phyloP scores from a whole-genome alignment of 1,140 invertebrate genomes.

The Lysiphlebus fabarum region DNA sequence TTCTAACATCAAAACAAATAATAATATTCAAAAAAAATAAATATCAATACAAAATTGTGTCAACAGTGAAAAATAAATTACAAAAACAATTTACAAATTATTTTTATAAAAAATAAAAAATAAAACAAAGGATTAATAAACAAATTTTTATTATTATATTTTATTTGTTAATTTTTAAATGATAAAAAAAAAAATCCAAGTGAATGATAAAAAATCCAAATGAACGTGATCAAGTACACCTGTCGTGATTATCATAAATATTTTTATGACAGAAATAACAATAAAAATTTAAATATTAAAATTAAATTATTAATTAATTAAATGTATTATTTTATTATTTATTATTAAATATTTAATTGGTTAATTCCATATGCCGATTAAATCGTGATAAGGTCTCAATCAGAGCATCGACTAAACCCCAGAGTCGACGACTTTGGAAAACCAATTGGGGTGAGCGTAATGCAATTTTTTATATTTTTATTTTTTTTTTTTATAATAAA shows the following conservation, averaged over 20 bases:
- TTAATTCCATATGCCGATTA: constrained; percentile 6
- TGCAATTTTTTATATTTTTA: neutral
- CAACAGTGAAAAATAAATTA: too few relatives aligned
- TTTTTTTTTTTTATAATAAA: neutral
- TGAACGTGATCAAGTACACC: constrained; percentile 21
- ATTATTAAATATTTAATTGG: constrained; percentile 5
- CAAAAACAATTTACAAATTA: neutral
- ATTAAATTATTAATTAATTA: neutral
- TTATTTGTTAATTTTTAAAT: too few relatives aligned
- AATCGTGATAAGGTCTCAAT: constrained; percentile 8
- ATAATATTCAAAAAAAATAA: too few relatives aligned
- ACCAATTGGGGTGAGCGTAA: constrained; percentile 26
- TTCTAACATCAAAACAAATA: too few relatives aligned
- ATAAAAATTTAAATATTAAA: neutral
- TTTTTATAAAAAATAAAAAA: neutral
- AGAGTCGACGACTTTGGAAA: constrained; percentile 23
- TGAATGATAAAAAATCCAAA: constrained; percentile 15
- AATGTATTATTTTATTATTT: constrained; percentile 7
- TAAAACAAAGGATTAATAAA: too few relatives aligned
- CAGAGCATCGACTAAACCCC: constrained; percentile 16
- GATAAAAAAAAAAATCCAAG: neutral
- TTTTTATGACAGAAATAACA: constrained; percentile 11
- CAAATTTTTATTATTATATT: too few relatives aligned
- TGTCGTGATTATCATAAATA: constrained; percentile 23
- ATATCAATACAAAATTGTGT: too few relatives aligned